Evolutionary conservation across 2,113 vertebrate species (phyloP).

Genomic region (Desmodus rotundus): DNA sequence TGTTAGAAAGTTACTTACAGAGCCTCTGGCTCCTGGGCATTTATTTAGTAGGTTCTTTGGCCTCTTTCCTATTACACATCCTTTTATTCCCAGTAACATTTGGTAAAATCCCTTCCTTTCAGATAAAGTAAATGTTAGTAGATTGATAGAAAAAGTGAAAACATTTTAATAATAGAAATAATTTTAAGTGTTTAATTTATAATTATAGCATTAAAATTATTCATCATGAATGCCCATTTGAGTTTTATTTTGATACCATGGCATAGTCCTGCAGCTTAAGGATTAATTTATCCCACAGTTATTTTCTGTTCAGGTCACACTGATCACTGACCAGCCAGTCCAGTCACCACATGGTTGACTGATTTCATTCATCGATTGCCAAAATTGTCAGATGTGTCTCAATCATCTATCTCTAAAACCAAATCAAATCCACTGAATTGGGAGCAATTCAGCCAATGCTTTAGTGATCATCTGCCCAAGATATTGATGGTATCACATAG

Average conservation of each 20-base stretch:
- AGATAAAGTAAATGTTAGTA: neutral
- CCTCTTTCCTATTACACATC: neutral
- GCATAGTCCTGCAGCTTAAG: neutral
- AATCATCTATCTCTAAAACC: neutral
- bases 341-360: neutral
- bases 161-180: neutral
- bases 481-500: neutral
- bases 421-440: constrained; percentile 22
- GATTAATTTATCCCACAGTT: neutral
- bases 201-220: neutral
- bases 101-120: neutral
- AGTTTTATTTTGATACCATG: neutral
- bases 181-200: neutral
- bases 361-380: constrained; percentile 53
- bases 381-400: constrained; percentile 45
- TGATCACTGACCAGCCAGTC: constrained; percentile 12
- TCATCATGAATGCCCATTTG: neutral
- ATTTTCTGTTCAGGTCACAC: neutral
- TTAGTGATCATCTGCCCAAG: neutral
- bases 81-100: neutral
- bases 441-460: neutral
- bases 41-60: neutral
- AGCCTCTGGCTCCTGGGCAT: neutral
- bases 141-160: neutral
- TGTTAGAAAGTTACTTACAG: neutral